phyloP scores from a whole-genome alignment of 1,140 invertebrate genomes.

The Steinernema khuongi region DNA sequence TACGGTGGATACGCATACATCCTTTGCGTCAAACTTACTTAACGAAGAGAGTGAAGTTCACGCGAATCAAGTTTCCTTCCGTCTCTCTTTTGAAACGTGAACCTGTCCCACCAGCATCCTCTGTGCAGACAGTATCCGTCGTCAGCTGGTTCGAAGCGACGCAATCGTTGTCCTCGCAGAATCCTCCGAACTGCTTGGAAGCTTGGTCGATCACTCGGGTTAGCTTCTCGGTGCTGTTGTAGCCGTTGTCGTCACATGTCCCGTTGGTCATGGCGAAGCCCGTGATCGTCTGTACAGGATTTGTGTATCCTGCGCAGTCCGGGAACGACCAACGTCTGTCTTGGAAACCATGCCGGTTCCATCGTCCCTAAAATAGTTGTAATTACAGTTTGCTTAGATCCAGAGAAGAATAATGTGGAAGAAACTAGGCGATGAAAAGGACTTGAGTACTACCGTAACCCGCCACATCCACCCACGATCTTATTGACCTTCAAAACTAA shows the following conservation, averaged over 20 bases:
- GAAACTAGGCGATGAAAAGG: too few species aligned
- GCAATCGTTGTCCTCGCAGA: constrained; percentile 1
- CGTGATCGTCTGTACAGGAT: background rate
- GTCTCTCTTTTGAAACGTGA: background rate
- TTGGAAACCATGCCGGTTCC: constrained; percentile 5
- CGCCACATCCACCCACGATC: too few species aligned
- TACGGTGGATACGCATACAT: too few species aligned
- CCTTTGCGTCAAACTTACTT: too few species aligned
- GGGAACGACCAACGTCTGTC: constrained; percentile 4
- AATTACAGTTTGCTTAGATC: background rate
- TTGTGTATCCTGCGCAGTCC: constrained; percentile 7
- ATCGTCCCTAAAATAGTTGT: background rate
- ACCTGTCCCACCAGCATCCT: background rate
- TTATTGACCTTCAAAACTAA: background rate
- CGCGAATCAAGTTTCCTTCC: background rate
- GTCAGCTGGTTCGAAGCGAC: background rate
- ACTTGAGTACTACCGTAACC: too few species aligned
- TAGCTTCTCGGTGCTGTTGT: background rate
- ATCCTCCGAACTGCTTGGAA: background rate
- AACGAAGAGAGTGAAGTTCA: background rate
- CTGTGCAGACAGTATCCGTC: background rate
- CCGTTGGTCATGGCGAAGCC: background rate
- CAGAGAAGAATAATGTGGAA: too few species aligned
- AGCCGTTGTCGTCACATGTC: background rate
- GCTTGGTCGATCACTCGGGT: background rate